Conservation (phyloP, 2,888 invertebrate species). For the Trichogramma dendrolimi region DNA sequence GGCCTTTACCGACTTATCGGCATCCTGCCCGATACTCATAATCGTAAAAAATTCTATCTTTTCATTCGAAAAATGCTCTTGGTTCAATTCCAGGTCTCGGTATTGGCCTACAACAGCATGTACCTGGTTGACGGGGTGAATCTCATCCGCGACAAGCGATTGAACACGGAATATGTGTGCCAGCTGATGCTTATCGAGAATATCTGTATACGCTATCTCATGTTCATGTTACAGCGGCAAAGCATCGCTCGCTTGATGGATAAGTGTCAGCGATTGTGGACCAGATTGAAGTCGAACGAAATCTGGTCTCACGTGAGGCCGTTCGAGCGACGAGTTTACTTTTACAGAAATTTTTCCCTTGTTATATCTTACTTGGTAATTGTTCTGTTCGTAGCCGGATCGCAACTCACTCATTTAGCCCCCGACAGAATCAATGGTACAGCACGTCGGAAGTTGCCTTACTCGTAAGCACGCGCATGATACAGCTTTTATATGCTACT, state of each 20-base stretch:
- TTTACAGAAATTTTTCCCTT: background rate
- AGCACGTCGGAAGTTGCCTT: background rate
- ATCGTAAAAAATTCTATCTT: too few species aligned
- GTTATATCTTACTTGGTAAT: background rate
- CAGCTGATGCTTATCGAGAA: background rate
- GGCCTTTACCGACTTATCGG: too few species aligned
- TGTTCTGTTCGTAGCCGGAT: background rate
- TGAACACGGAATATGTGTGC: conserved; percentile 3
- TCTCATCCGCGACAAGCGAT: too few species aligned
- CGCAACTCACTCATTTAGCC: background rate
- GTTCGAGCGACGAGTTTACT: conserved; percentile 11
- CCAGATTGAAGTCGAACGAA: background rate
- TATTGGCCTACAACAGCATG: too few species aligned
- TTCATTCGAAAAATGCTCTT: too few species aligned
- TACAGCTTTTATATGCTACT: background rate
- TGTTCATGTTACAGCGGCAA: background rate
- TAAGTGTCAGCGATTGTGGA: conserved; percentile 6
- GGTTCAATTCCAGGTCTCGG: too few species aligned
- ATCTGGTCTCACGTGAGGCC: background rate
- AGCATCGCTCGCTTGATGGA: background rate
- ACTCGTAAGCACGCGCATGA: background rate
- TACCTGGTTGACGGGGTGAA: too few species aligned
- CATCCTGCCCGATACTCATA: too few species aligned
- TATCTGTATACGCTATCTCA: background rate
- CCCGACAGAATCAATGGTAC: background rate